Percentiles rank a stretch among this genome's conserved stretches.
These are phyloP conservation scores for Daktulosphaira vitifoliae DNA, from an alignment of 1,140 invertebrate species.

Conservation along the genomic window DNA sequence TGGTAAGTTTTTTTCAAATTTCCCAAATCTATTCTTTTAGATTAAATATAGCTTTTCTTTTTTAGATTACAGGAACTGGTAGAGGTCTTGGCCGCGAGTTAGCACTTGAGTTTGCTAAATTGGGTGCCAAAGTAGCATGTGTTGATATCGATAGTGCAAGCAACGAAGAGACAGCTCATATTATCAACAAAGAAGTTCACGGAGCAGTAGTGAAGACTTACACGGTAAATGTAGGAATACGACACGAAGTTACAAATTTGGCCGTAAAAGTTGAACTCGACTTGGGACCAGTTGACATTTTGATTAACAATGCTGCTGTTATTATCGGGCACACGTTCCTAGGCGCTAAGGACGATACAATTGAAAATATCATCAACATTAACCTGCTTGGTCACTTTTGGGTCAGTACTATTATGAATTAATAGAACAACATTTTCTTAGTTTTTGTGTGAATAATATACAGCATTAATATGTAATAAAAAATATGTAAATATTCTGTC, in stretches of 20 bases:
- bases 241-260: conserved; percentile 39
- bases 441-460: too few species aligned
- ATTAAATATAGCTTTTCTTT: conserved; percentile 14
- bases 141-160: conserved; percentile 52
- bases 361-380: conserved; percentile 33
- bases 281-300: conserved; percentile 43
- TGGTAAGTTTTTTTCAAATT: conserved; percentile 47
- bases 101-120: conserved; percentile 51
- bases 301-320: conserved; percentile 43
- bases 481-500: too few species aligned
- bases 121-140: conserved; percentile 55
- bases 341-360: conserved; percentile 52
- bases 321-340: conserved; percentile 48
- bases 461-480: too few species aligned
- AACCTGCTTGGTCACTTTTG: conserved; percentile 37
- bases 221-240: conserved; percentile 41
- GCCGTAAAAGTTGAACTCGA: conserved; percentile 42
- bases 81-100: conserved; percentile 59
- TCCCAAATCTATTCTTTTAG: conserved; percentile 12
- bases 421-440: too few species aligned
- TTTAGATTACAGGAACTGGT: conserved; percentile 58
- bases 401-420: too few species aligned
- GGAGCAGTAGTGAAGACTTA: conserved; percentile 40
- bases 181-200: conserved; percentile 37
- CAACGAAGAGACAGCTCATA: conserved; percentile 47